Conservation (phyloP, 2,888 invertebrate genomes). For the Ochropleura plecta region DNA sequence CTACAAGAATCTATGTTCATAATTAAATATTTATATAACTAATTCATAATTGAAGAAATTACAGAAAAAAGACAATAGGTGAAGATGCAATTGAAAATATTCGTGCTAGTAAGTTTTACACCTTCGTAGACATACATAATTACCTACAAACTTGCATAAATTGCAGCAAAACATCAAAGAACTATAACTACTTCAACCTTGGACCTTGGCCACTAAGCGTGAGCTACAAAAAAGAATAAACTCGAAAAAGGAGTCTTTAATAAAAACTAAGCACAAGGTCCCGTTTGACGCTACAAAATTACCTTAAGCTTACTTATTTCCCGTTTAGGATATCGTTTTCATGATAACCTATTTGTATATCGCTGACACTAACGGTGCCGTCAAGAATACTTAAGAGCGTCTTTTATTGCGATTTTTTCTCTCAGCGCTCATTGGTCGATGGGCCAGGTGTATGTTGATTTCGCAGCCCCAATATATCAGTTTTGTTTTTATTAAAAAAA, state of each 20-base stretch:
- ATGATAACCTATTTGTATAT: not conserved
- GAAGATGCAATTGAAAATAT: not conserved
- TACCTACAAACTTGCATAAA: not conserved
- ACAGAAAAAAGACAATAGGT: not conserved
- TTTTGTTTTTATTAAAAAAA: no score
- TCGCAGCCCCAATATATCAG: no score
- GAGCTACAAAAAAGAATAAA: not conserved
- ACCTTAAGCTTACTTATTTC: not conserved
- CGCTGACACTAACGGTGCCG: not conserved
- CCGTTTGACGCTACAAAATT: not conserved
- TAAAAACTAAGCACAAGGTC: not conserved
- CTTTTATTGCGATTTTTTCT: no score
- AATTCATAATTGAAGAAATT: not conserved
- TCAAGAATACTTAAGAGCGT: not conserved
- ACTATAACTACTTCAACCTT: slow-evolving; percentile 15
- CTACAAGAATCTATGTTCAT: slow-evolving; percentile 25
- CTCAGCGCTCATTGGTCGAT: no score
- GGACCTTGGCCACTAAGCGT: slow-evolving; percentile 11
- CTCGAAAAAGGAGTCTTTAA: not conserved
- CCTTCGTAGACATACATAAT: not conserved
- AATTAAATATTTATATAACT: slow-evolving; percentile 13
- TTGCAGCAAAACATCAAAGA: slow-evolving; percentile 8
- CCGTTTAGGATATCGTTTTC: not conserved
- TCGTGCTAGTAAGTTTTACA: not conserved
- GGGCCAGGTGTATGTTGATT: no score